phyloP scores from a whole-genome alignment of 2,888 invertebrate species.

The Idaea dimidiata region DNA sequence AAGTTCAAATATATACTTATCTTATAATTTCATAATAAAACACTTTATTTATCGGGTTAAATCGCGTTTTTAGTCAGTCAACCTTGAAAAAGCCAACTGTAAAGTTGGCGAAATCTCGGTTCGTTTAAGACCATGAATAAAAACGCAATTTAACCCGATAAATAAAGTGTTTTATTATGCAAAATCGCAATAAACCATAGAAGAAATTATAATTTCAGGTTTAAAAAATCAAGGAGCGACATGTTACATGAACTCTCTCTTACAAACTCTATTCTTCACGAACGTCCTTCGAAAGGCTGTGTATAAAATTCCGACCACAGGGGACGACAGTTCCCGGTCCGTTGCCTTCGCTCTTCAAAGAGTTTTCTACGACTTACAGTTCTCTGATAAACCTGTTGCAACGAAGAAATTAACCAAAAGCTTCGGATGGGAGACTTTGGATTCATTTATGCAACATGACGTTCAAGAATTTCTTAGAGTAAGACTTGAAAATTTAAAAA shows the following conservation, averaged over 20 bases:
- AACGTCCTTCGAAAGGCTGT: conserved; percentile 95
- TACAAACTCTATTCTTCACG: conserved; percentile 98
- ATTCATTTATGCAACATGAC: conserved; percentile 99
- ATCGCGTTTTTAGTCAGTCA: too few relatives aligned
- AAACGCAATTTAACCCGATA: too few relatives aligned
- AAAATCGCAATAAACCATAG: too few relatives aligned
- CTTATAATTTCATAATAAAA: too few relatives aligned
- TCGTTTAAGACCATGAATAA: too few relatives aligned
- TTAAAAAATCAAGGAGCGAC: conserved; percentile 99
- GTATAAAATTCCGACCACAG: conserved; percentile 98
- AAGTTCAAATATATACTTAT: too few relatives aligned
- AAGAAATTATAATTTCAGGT: too few relatives aligned
- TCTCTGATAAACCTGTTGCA: conserved; percentile 97
- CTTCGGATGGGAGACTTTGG: conserved; percentile 99
- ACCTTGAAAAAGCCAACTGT: too few relatives aligned
- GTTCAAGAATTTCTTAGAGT: conserved; percentile 93
- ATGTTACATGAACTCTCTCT: conserved; percentile 99
- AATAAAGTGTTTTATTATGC: too few relatives aligned
- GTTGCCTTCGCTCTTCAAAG: conserved; percentile 97
- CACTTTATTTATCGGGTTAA: too few relatives aligned
- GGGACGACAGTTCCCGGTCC: conserved; percentile 92
- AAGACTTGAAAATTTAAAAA: conserved; percentile 18
- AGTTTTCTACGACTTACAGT: conserved; percentile 98
- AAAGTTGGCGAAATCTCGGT: too few relatives aligned
- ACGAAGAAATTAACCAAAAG: conserved; percentile 99